Percentiles rank a stretch among this genome's conserved stretches.
Evolutionary conservation across 2,113 vertebrate species (phyloP).

Genomic region (Rhodinocichla rosea): DNA sequence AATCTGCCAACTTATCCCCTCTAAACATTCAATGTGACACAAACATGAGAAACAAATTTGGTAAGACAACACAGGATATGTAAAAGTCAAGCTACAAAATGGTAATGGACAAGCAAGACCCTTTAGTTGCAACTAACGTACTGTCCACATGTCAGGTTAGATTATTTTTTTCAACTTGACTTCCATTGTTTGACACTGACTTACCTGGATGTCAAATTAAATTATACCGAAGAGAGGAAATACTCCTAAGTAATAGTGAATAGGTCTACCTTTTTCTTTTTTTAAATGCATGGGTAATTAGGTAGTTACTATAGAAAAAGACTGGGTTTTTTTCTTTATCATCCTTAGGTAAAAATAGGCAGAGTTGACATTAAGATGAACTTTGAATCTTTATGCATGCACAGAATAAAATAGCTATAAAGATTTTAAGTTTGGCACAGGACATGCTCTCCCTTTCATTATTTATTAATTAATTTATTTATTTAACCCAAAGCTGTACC

Average conservation of each 20-base stretch:
- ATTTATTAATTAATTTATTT: background rate
- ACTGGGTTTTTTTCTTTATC: background rate
- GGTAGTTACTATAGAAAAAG: fast-evolving
- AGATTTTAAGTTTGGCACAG: background rate
- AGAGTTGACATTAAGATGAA: background rate
- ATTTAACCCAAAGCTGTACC: background rate
- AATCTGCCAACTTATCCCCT: background rate
- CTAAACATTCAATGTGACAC: background rate
- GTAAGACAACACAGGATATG: background rate
- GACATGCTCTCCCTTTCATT: fast-evolving
- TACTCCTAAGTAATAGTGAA: background rate
- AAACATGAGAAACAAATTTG: constrained; percentile 1
- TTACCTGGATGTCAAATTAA: constrained; percentile 34
- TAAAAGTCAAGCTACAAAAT: constrained; percentile 33
- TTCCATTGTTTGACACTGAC: constrained; percentile 23
- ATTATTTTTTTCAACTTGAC: background rate
- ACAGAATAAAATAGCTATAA: background rate
- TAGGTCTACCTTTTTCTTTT: background rate
- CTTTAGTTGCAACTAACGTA: background rate
- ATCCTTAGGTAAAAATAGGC: background rate
- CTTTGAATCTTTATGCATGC: background rate
- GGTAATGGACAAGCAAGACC: background rate
- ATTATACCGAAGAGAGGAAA: constrained; percentile 1
- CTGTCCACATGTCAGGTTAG: constrained; percentile 6
- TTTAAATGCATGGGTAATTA: background rate